These are phyloP conservation scores for Petaurus breviceps DNA, from an alignment of 2,113 vertebrate species.

Conservation along the genomic window DNA sequence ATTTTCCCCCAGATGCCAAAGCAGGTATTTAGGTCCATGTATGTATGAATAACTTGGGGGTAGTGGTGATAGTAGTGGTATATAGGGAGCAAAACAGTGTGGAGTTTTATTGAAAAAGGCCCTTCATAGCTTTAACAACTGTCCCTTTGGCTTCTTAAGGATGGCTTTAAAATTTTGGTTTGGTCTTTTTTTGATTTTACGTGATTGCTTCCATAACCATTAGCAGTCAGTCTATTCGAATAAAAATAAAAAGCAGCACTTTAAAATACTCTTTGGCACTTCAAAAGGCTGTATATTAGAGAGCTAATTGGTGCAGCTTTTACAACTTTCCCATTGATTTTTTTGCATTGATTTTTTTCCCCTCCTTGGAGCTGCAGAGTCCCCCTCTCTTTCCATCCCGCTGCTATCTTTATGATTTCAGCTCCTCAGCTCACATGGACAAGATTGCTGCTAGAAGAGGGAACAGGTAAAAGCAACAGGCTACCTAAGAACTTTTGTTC, in stretches of 20 bases:
- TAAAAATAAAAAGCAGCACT: conserved; percentile 69
- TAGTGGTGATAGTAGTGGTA: no score
- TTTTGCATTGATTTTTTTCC: conserved; percentile 76
- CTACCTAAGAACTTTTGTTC: conserved; percentile 34
- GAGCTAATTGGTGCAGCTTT: conserved; percentile 77
- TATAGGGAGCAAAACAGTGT: conserved; percentile 29
- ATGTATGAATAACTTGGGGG: background rate
- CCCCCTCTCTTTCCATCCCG: conserved; percentile 62
- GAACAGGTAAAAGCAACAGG: background rate
- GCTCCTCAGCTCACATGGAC: conserved; percentile 41
- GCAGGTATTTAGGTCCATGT: background rate
- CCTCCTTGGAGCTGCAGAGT: conserved; percentile 59
- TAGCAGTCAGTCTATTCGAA: conserved; percentile 66
- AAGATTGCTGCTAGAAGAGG: conserved; percentile 48
- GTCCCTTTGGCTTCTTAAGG: conserved; percentile 52
- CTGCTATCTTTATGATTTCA: conserved; percentile 50
- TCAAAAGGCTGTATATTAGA: conserved; percentile 78
- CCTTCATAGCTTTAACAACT: conserved; percentile 49
- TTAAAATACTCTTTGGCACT: conserved; percentile 77
- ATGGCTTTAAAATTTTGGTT: background rate
- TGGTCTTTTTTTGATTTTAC: conserved; percentile 66
- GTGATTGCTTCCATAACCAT: conserved; percentile 74
- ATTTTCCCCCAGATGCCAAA: background rate
- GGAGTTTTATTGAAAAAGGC: conserved; percentile 24
- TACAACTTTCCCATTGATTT: conserved; percentile 69